Percentiles rank a stretch among this genome's conserved stretches.
Conservation (phyloP, 2,888 invertebrate species). For the Nymphalis c-album region DNA sequence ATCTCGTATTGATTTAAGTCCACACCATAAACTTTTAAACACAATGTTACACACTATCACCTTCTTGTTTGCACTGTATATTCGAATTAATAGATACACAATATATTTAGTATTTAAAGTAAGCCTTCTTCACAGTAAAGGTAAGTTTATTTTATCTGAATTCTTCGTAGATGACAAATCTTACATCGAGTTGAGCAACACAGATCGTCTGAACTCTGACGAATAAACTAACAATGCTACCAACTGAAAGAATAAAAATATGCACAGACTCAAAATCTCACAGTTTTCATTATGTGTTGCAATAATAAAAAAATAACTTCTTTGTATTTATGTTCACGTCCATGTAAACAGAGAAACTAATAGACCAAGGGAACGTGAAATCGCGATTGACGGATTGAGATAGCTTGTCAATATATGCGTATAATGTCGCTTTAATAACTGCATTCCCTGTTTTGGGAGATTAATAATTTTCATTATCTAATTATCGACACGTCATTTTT, state of each 20-base stretch:
- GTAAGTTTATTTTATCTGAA: conserved; percentile 32
- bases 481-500: no score
- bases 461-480: no score
- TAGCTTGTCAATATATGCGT: no score
- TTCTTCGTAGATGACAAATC: conserved; percentile 29
- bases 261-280: background rate
- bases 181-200: conserved; percentile 28
- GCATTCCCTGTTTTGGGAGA: no score
- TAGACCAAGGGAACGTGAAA: no score
- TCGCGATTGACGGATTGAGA: no score
- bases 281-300: background rate
- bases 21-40: conserved; percentile 30
- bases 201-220: conserved; percentile 5
- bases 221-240: conserved; percentile 8
- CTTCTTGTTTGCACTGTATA: conserved; percentile 12
- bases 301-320: background rate
- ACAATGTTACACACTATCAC: conserved; percentile 31
- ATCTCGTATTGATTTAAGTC: conserved; percentile 47
- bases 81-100: background rate
- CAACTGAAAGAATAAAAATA: conserved; percentile 21
- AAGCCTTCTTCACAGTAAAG: conserved; percentile 12
- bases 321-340: no score
- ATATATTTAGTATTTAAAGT: conserved; percentile 15
- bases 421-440: no score
- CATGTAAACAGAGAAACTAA: no score